Evolutionary conservation across 1,140 invertebrate species (phyloP), one percentile per base, ranked within the genome.

Genomic region (Brachystomella parvula): DNA sequence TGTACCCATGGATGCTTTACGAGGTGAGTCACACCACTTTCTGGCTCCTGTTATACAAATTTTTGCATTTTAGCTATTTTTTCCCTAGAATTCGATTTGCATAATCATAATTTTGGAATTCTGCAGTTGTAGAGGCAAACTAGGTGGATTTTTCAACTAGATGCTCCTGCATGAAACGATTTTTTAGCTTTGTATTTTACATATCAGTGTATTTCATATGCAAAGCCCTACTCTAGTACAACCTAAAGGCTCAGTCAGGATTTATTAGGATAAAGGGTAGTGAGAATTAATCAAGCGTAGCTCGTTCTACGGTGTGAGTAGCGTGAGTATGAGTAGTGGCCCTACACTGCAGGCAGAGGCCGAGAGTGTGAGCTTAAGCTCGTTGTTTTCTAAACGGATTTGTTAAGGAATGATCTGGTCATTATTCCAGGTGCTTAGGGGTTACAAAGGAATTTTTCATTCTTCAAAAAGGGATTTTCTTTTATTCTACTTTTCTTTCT

Each of bases 1-100:
- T 71, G 89, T 93, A 60, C 88, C 89, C n/a, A 91, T 94, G 83
- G 90, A 94, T 74, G 89, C 90, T 32, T 79, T 93, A 32, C 81
- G 90, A 81, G 88, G 72, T 73, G 58, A 66, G 61, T n/a, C 21
- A 9, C 2, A 33, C n/a, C 21, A 35, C 21, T 35, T 19, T 26
- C 12, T 29, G 28, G 30, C 15, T 61, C 9, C 29, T 28, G 33
- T 19, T 21, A n/a, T 15, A 61, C 59, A 33, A 61, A 53, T 21
- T 53, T 53, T 53, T 53, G n/a, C 28, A 21, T 53, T 6, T 26
- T 6, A 26, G 47, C n/a, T 26, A 53, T 53, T 53, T n/a, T 21
- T 53, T 53, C n/a, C 28, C n/a, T 44, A 44, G n/a, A 44, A 44
- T 44, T 44, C n/a, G 39, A 12, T 44, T n/a, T n/a, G n/a, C 9